A percentile compares a stretch with the other conserved stretches of the same genome.
These are phyloP conservation scores for Cremastinae sp. DNA, from an alignment of 2,888 invertebrate genomes.

Conservation along the genomic window DNA sequence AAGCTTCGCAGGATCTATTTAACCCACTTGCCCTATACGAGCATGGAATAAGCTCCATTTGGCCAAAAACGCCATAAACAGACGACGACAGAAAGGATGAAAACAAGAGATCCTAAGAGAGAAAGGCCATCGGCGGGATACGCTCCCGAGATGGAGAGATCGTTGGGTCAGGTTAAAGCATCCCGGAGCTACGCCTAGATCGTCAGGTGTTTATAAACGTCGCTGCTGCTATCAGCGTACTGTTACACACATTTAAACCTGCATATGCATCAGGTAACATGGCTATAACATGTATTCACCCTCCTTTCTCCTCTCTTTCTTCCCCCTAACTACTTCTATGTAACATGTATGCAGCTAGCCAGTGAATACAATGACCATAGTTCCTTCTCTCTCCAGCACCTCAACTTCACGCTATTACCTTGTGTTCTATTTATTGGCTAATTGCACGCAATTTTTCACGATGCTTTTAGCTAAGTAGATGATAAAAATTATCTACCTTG, in stretches of 20 bases:
- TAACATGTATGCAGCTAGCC: neutral
- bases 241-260: slow-evolving; percentile 26
- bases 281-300: slow-evolving; percentile 39
- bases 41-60: slow-evolving; percentile 36
- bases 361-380: slow-evolving; percentile 38
- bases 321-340: slow-evolving; percentile 3
- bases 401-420: slow-evolving; percentile 51
- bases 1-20: slow-evolving; percentile 46
- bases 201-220: slow-evolving; percentile 27
- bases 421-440: slow-evolving; percentile 68
- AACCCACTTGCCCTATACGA: slow-evolving; percentile 42
- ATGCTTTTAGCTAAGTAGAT: slow-evolving; percentile 70
- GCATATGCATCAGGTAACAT: slow-evolving; percentile 49
- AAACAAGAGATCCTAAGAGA: slow-evolving; percentile 15
- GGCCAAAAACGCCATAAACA: slow-evolving; percentile 10
- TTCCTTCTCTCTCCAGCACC: neutral
- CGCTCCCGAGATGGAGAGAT: slow-evolving; percentile 38
- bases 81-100: neutral
- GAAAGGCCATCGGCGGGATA: slow-evolving; percentile 27
- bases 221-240: slow-evolving; percentile 36
- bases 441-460: slow-evolving; percentile 68
- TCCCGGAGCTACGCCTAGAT: slow-evolving; percentile 4
- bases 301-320: slow-evolving; percentile 36
- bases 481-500: slow-evolving; percentile 62
- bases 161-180: slow-evolving; percentile 40